phyloP scores from a whole-genome alignment of 1,140 invertebrate species.

The Drosophila subobscura region DNA sequence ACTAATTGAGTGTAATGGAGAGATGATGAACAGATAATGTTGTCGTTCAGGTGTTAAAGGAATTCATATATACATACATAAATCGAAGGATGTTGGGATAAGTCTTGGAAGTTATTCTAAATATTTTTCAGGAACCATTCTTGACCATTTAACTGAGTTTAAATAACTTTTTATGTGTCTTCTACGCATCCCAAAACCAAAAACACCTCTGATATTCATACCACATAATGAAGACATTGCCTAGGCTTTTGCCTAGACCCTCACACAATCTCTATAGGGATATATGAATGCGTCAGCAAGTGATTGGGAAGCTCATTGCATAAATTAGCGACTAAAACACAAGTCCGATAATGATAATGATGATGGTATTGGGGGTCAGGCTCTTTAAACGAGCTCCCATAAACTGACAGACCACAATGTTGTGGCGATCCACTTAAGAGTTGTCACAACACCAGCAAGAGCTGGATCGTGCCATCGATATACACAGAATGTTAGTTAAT shows the following conservation, averaged over 20 bases:
- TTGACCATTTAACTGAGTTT: too few species aligned
- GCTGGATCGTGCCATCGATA: slow-evolving; percentile 46
- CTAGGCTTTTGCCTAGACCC: slow-evolving; percentile 21
- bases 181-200: neutral
- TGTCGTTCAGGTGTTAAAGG: slow-evolving; percentile 42
- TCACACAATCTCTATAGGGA: slow-evolving; percentile 46
- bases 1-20: slow-evolving; percentile 59
- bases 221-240: slow-evolving; percentile 48
- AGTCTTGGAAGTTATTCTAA: neutral
- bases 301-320: slow-evolving; percentile 53
- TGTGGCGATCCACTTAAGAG: slow-evolving; percentile 40
- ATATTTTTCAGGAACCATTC: neutral
- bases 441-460: slow-evolving; percentile 65
- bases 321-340: slow-evolving; percentile 50
- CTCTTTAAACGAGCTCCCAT: slow-evolving; percentile 45
- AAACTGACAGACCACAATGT: slow-evolving; percentile 34
- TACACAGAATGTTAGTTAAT: slow-evolving; percentile 45
- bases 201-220: slow-evolving; percentile 9
- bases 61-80: slow-evolving; percentile 20
- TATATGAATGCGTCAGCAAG: slow-evolving; percentile 47
- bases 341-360: neutral
- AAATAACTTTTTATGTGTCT: too few species aligned
- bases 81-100: slow-evolving; percentile 1
- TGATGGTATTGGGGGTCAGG: slow-evolving; percentile 3
- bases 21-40: slow-evolving; percentile 36